Percentiles rank a stretch among this genome's conserved stretches.
Conservation (phyloP, 1,140 invertebrate genomes). For the Aphaenogaster ashmeadi region DNA sequence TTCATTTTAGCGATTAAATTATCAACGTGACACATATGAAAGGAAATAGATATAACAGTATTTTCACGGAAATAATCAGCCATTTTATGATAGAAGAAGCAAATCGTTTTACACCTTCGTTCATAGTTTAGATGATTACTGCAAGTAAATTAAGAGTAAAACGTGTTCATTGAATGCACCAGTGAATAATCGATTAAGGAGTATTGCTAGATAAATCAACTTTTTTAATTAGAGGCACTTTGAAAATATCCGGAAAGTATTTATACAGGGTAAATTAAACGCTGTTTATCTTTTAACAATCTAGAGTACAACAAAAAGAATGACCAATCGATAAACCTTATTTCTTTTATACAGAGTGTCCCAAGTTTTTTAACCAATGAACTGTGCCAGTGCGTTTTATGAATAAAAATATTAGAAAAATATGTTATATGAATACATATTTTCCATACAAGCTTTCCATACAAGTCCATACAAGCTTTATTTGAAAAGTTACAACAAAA, state of each 20-base stretch:
- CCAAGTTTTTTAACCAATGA: background rate
- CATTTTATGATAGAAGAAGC: background rate
- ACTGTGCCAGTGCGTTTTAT: background rate
- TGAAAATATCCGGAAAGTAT: background rate
- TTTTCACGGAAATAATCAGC: background rate
- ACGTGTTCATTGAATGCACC: background rate
- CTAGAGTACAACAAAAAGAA: background rate
- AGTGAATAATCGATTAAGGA: background rate
- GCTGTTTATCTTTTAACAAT: slow-evolving; percentile 16
- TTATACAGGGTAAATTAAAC: slow-evolving; percentile 1
- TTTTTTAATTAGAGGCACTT: slow-evolving; percentile 26
- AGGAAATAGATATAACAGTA: background rate
- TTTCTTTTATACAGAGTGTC: background rate
- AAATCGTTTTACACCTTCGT: background rate
- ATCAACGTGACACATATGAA: background rate
- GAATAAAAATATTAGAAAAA: background rate
- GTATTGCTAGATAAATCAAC: slow-evolving; percentile 3
- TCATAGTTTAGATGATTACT: background rate
- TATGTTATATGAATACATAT: background rate
- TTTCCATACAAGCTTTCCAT: no score
- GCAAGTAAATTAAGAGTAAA: background rate
- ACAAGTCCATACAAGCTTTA: background rate
- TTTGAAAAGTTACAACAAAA: background rate
- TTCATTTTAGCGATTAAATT: slow-evolving; percentile 4
- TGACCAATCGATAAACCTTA: background rate